Evolutionary conservation across 2,888 invertebrate genomes (phyloP), one percentile per base, ranked within the genome.

Genomic region (Copidosoma aretas): DNA sequence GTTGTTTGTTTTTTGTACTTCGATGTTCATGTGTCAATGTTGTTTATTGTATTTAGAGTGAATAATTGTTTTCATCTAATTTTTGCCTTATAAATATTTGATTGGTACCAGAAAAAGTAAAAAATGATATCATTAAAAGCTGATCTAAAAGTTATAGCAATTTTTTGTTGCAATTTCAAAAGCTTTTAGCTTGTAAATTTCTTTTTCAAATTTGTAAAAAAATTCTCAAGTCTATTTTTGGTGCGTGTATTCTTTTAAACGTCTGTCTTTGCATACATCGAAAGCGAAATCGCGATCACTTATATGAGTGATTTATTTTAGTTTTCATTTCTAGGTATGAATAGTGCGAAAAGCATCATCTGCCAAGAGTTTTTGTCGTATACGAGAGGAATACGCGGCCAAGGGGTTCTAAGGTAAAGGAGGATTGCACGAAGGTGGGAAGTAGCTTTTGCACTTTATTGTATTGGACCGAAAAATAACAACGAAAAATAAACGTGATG

Each of bases 401-500:
- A 52, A 17, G 43, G 46, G 21, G 59, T 43, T 32, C n/a, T 32
- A 32, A 5, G 32, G 32, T 32, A 32, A 32, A 32, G 8, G 32
- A 32, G 39, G 1, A 49, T 17, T n/a, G 24, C n/a, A n/a, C 1
- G 39, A 49, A 22, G 25, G 41, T n/a, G 60, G n/a, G n/a, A n/a
- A 14, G 15, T 56, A 22, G 46, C 49, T 25, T 51, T 62, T 59
- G 64, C 22, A 64, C 39, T 21, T 24, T 39, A 2, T 58, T 52
- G 19, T 43, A 53, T 12, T 51, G 49, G 21, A 25, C 21, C 19
- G 53, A 65, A 58, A 46, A 19, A 60, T 80, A 78, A 75, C 77
- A 75, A 60, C 75, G 74, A 76, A 75, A 72, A 39, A 60, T 77
- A 78, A 74, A 79, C 77, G 77, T 76, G 78, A 76, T 77, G 76